These are phyloP conservation scores for Phanerotoma sp. DNA, from an alignment of 2,888 invertebrate species.

Conservation along the genomic window DNA sequence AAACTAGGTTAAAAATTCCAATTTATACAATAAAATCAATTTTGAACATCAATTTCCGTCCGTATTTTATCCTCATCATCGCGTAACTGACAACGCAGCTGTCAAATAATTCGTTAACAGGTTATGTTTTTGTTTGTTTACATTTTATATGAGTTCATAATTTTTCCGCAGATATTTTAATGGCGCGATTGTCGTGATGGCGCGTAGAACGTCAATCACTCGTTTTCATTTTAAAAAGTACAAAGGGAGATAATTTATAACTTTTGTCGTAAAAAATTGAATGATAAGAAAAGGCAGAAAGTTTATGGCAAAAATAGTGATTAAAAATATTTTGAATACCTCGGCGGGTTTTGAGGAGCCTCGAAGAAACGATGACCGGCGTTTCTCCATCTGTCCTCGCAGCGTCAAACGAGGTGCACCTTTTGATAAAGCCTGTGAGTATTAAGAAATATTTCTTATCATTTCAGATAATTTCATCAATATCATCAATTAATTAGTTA, in stretches of 20 bases:
- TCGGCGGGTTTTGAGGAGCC: constrained; percentile 47
- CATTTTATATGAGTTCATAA: constrained; percentile 1
- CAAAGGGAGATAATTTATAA: too few relatives aligned
- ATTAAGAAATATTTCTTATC: constrained; percentile 5
- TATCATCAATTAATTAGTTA: too few relatives aligned
- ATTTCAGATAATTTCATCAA: not conserved
- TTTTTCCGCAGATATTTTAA: not conserved
- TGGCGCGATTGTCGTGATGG: not conserved
- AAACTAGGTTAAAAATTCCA: not conserved
- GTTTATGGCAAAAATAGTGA: too few relatives aligned
- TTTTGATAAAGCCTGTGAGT: constrained; percentile 43
- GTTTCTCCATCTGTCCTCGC: constrained; percentile 52
- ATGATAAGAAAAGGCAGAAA: too few relatives aligned
- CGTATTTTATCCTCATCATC: not conserved
- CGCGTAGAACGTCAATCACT: too few relatives aligned
- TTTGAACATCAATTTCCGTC: not conserved
- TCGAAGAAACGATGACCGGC: constrained; percentile 52
- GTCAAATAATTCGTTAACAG: not conserved
- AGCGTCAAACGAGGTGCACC: constrained; percentile 45
- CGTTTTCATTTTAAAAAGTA: too few relatives aligned
- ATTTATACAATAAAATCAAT: not conserved
- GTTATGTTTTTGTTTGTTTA: constrained; percentile 1
- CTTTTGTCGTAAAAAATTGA: too few relatives aligned
- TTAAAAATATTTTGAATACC: constrained; percentile 38
- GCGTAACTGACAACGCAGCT: not conserved